These are phyloP conservation scores for Harmothoe impar DNA, from an alignment of 2,888 invertebrate species.

Conservation along the genomic window DNA sequence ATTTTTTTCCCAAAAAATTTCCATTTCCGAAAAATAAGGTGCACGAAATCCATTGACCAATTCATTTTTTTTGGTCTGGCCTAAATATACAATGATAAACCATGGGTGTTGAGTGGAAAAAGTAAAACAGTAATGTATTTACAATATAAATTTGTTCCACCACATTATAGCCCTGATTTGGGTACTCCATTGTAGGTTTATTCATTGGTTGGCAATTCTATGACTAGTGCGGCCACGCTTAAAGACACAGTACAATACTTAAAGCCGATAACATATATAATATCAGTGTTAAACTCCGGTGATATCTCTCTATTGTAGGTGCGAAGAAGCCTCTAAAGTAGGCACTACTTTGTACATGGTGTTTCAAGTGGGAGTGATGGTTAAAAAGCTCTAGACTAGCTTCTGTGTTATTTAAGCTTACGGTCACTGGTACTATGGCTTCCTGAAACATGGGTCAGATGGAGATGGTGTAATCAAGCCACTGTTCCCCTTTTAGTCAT, in stretches of 20 bases:
- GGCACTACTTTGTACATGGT: not conserved
- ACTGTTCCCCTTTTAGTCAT: too few species aligned
- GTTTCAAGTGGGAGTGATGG: not conserved
- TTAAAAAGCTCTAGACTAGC: conserved; percentile 37
- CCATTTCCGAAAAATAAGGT: too few species aligned
- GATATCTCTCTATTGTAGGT: not conserved
- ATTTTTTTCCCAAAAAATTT: too few species aligned
- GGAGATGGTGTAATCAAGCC: not conserved
- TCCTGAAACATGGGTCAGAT: conserved; percentile 29
- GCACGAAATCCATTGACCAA: too few species aligned
- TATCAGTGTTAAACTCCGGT: not conserved
- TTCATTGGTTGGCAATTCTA: too few species aligned
- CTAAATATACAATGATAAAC: too few species aligned
- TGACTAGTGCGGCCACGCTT: not conserved
- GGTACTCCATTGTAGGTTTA: too few species aligned
- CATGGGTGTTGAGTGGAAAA: too few species aligned
- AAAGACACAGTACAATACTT: not conserved
- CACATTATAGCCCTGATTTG: too few species aligned
- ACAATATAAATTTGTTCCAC: too few species aligned
- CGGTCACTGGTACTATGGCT: conserved; percentile 59
- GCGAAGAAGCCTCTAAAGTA: not conserved
- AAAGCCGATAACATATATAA: not conserved
- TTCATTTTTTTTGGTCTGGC: too few species aligned
- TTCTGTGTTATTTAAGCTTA: conserved; percentile 33
- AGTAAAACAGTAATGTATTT: too few species aligned